Evolutionary conservation across 2,888 invertebrate genomes (phyloP), one percentile per base, ranked within the genome.

Genomic region (Heteromurus nitidus): DNA sequence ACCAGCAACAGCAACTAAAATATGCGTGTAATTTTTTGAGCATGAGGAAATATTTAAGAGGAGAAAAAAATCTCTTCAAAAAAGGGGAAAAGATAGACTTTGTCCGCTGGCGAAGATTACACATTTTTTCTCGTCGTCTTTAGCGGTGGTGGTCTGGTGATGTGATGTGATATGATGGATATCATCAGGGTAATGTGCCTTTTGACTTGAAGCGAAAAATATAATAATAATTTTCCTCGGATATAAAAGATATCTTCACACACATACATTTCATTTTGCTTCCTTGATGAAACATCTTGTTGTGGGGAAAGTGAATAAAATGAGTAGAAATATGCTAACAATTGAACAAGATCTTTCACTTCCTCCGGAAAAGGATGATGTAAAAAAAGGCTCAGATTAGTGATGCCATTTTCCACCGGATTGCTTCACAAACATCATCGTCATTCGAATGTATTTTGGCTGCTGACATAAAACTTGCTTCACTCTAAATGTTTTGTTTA

Each of bases 21-120:
- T 53, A 53, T 53, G 53, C 20, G 22, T 53, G 22, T 53, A 53
- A 53, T 53, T 53, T 53, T 53, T 22, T 20, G 20, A 22, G 24
- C 24, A 7, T n/a, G 9, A 53, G 53, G 22, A 53, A 22, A 53
- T 22, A 47, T 47, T 36, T 36, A 36, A 36, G n/a, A n/a, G n/a
- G n/a, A n/a, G n/a, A 36, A 36, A 36, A 36, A 36, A 13, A 36
- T 36, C 13, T 36, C 7, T 36, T 36, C 13, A 36, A n/a, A n/a
- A n/a, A 47, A 47, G 47, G 13, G n/a, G 47, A 47, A n/a, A 47
- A 47, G n/a, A 47, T 47, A n/a, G 3, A 47, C 9, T n/a, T 47
- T 47, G 47, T 47, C 47, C n/a, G 13, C n/a, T 36, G 13, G 36
- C 3, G n/a, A 47, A 11, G 3, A 47, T 47, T 11, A 47, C 47